phyloP scores from a whole-genome alignment of 2,113 vertebrate genomes.

The Micronisus gabar region DNA sequence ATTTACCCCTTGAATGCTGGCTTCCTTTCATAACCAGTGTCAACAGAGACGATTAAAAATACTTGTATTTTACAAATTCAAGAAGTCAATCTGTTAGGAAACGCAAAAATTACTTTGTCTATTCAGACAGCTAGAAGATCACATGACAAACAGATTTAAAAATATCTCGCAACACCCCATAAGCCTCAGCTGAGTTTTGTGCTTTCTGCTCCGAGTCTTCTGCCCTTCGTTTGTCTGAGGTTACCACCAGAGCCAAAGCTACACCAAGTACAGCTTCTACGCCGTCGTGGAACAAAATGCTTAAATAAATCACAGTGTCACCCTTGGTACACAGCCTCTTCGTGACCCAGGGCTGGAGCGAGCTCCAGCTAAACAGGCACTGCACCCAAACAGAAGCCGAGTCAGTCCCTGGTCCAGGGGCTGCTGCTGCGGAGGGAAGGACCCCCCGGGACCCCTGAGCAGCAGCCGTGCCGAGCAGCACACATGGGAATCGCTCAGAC shows the following conservation, averaged over 20 bases:
- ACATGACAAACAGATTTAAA: background rate
- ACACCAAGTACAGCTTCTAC: rapidly evolving
- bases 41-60: background rate
- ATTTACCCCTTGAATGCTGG: background rate
- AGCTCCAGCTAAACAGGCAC: background rate
- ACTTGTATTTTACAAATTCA: background rate
- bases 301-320: background rate
- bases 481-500: background rate
- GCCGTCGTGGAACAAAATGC: rapidly evolving
- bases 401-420: background rate
- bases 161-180: rapidly evolving
- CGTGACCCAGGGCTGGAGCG: background rate
- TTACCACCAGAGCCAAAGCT: background rate
- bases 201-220: background rate
- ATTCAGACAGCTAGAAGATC: too few species aligned
- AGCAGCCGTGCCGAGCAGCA: background rate
- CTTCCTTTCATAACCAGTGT: background rate
- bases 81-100: background rate
- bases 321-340: background rate
- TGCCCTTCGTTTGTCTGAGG: background rate
- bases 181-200: background rate
- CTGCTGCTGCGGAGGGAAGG: background rate
- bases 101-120: background rate
- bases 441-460: background rate
- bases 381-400: background rate